Percentiles rank a stretch among this genome's conserved stretches.
Evolutionary conservation across 2,888 invertebrate species (phyloP).

Genomic region (Cenopis cana): DNA sequence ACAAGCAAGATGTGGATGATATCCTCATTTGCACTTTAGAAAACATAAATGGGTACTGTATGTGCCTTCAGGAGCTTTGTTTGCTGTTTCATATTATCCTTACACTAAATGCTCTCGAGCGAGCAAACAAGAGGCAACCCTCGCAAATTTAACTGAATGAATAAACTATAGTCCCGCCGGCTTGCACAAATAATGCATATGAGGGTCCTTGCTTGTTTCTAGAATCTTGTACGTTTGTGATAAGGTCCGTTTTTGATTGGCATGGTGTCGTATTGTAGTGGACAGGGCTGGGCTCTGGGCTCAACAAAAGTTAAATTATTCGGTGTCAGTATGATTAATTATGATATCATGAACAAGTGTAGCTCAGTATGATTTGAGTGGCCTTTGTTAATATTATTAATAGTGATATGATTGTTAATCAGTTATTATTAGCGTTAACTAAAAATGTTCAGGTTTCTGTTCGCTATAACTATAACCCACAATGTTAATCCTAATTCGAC

Average conservation of each 20-base stretch:
- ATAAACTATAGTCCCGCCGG: conserved; percentile 33
- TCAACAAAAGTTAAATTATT: conserved; percentile 32
- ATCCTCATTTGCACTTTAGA: no score
- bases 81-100: background rate
- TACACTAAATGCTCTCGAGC: conserved; percentile 1
- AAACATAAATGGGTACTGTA: background rate
- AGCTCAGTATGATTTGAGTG: conserved; percentile 27
- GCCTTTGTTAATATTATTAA: conserved; percentile 4
- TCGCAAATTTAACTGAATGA: conserved; percentile 36
- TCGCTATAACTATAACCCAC: no score
- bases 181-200: conserved; percentile 35
- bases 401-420: background rate
- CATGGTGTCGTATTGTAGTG: conserved; percentile 1
- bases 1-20: no score
- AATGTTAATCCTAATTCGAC: conserved; percentile 37
- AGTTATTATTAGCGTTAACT: background rate
- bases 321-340: conserved; percentile 37
- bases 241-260: conserved; percentile 12
- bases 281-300: conserved; percentile 12
- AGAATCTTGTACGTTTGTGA: background rate
- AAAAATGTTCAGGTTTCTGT: background rate
- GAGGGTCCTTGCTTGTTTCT: background rate
- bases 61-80: background rate
- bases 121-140: conserved; percentile 25
- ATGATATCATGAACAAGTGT: conserved; percentile 37